Evolutionary conservation across 2,888 invertebrate genomes (phyloP), one percentile per base, ranked within the genome.

Genomic region (Hypomecis atomaria): DNA sequence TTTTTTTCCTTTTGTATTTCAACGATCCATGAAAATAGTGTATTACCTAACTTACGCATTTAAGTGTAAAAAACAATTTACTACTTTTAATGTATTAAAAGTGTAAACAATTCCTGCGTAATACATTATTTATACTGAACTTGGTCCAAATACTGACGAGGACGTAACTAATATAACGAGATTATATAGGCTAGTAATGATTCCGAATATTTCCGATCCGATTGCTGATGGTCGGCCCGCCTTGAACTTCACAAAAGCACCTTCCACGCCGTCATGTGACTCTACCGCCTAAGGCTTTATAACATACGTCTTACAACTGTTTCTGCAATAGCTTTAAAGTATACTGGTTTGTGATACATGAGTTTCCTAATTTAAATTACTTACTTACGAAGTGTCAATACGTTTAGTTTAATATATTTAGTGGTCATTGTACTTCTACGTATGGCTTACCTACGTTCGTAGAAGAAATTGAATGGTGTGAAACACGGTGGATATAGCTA

Each of bases 231-330:
- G 36, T 42, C 68, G 70, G 65, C 77, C 73, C 75, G 66, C 83
- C 83, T 86, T 85, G 85, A 87, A 81, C 81, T 78, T 82, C 72
- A 62, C 62, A 62, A 72, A 63, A 76, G 74, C 74, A 71, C 65
- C 58, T 67, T 68, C 67, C 72, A 67, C 71, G 67, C 65, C 71
- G 76, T 85, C 85, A 86, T 81, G 81, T 86, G 87, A 86, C 77
- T 62, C 40, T 8, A 59, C 23, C 44, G 59, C 52, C 59, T 53
- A 9, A 57, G 53, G 56, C 47, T 61, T 55, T 10, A 13, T 23
- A n/a, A 38, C 4, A 10, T 34, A 42, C 33, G n/a, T 52, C 52
- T 52, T 47, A 50, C 49, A 53, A 23, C 23, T 23, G 23, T 23
- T 23, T 58, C 37, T 40, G 48, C 13, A 44, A 55, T 57, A 38